A percentile compares a stretch with the other conserved stretches of the same genome.
Conservation (phyloP, 1,140 invertebrate species). For the Papilio glaucus region DNA sequence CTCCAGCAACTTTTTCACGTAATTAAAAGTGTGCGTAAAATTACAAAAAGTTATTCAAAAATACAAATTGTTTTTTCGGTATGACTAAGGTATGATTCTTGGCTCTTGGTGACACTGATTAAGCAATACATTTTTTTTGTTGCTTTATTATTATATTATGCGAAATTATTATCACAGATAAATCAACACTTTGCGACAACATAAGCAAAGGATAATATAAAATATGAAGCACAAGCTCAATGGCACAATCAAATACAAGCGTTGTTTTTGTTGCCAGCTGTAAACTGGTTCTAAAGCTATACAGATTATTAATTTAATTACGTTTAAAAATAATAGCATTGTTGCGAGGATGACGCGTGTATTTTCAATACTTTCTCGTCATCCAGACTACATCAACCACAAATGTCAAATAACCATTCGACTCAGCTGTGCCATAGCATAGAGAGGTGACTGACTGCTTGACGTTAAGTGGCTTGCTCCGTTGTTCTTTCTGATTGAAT, state of each 20-base stretch:
- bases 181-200: not conserved
- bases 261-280: conserved; percentile 38
- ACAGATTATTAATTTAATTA: conserved; percentile 30
- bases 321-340: conserved; percentile 35
- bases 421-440: conserved; percentile 71
- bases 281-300: conserved; percentile 13
- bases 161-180: too few species aligned
- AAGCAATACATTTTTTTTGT: too few species aligned
- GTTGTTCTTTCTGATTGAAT: conserved; percentile 67
- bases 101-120: too few species aligned
- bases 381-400: conserved; percentile 59
- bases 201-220: too few species aligned
- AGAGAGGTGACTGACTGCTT: conserved; percentile 81
- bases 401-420: conserved; percentile 74
- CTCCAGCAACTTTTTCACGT: too few species aligned
- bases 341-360: conserved; percentile 74
- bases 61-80: too few species aligned
- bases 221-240: too few species aligned
- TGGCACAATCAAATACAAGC: too few species aligned
- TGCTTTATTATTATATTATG: too few species aligned
- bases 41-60: too few species aligned
- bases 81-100: too few species aligned
- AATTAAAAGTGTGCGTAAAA: too few species aligned
- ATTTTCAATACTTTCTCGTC: conserved; percentile 82
- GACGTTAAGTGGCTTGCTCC: conserved; percentile 77